Evolutionary conservation across 2,113 vertebrate genomes (phyloP).

Genomic region (Trematocara stigmaticum): DNA sequence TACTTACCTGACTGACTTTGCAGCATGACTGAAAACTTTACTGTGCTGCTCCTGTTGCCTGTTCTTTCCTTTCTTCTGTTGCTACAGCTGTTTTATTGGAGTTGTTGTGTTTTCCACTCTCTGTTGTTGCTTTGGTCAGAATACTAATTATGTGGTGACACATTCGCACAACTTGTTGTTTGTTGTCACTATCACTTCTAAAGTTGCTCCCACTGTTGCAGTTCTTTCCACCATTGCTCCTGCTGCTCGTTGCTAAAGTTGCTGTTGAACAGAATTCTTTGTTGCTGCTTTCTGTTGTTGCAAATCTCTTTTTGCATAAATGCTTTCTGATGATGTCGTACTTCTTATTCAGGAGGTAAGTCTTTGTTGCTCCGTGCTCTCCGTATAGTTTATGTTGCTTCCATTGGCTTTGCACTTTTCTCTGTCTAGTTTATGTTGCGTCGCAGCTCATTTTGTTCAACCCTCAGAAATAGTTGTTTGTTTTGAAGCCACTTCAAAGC

Average conservation of each 20-base stretch:
- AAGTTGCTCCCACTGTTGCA: not conserved
- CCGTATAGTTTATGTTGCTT: conserved; percentile 29
- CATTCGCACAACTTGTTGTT: not conserved
- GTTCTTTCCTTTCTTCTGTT: not conserved
- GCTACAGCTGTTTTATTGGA: not conserved
- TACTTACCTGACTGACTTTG: not conserved
- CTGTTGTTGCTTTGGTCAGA: not conserved
- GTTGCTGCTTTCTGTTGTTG: not conserved
- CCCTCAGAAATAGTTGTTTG: not conserved
- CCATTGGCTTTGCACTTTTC: not conserved
- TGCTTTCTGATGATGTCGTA: not conserved
- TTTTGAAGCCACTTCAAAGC: conserved; percentile 49
- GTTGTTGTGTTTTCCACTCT: not conserved
- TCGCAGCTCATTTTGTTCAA: not conserved
- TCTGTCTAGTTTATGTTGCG: conserved; percentile 38
- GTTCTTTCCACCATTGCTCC: not conserved
- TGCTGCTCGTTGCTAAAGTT: not conserved
- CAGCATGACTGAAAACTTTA: not conserved
- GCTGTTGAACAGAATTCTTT: not conserved
- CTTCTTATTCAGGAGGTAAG: not conserved
- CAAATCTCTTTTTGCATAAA: not conserved
- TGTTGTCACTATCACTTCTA: not conserved
- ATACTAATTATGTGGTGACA: not conserved
- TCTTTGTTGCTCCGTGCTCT: accelerated
- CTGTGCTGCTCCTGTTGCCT: not conserved